These are phyloP conservation scores for Drosophila asahinai DNA, from an alignment of 1,140 invertebrate genomes.

Conservation along the genomic window DNA sequence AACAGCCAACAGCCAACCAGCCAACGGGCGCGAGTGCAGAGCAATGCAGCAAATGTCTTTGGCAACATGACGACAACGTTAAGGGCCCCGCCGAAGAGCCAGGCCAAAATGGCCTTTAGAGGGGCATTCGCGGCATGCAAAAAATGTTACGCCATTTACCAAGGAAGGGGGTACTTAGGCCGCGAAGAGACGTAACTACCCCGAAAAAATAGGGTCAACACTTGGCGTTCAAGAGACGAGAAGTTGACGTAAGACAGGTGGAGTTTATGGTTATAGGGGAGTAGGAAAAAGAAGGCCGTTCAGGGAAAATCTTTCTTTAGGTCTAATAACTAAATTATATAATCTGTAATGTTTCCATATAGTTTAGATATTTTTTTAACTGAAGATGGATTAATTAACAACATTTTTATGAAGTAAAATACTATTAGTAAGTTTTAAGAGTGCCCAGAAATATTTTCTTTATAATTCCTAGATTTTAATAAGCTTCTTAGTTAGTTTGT, in stretches of 20 bases:
- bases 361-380: too few relatives aligned
- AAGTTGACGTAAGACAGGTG: constrained; percentile 22
- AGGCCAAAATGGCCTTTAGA: constrained; percentile 18
- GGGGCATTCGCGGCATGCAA: constrained; percentile 62
- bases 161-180: constrained; percentile 11
- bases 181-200: constrained; percentile 45
- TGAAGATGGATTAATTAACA: too few relatives aligned
- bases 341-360: too few relatives aligned
- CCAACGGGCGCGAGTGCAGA: constrained; percentile 40
- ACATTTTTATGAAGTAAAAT: too few relatives aligned
- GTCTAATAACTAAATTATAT: too few relatives aligned
- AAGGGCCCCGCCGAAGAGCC: constrained; percentile 45
- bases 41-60: constrained; percentile 70
- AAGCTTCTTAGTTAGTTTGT: background rate
- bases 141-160: constrained; percentile 82
- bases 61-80: constrained; percentile 78
- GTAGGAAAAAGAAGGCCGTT: background rate
- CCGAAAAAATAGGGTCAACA: constrained; percentile 73
- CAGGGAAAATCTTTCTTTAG: too few relatives aligned
- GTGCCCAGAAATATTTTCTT: too few relatives aligned
- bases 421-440: too few relatives aligned
- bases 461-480: background rate
- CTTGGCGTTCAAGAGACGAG: constrained; percentile 24
- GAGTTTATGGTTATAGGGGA: background rate
- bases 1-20: constrained; percentile 31